Base-by-base conservation (phyloP, 2,797 vertebrate species). In the Myiotriccus ornatus region DNA sequence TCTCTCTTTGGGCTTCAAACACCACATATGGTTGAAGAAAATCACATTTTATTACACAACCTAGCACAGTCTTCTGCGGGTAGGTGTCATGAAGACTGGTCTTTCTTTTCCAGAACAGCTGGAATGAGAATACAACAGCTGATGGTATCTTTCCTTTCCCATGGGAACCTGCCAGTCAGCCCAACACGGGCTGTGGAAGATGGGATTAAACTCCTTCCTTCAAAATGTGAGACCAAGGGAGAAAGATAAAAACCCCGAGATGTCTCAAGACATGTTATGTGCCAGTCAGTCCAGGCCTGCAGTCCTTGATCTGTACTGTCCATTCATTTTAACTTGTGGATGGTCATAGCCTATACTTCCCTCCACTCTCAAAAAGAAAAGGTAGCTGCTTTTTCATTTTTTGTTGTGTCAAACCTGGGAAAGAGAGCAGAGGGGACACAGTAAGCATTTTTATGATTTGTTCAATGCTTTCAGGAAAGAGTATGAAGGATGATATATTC, bases 371-470 rank as follows among this genome's bases (percentile, higher is more conserved):
- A 50, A 67, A 55, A 76, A 59, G 13, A 23, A 60, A 53, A 68
- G 6, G 4, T 30, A 50, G 9, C 23, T 79, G 35, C 9, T 11
- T n/a, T 79, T 59, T 55, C 2, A 3, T 7, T 70, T 64, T 85
- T 71, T 49, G 14, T 74, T 75, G 39, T 62, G 2, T 41, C 22
- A 53, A 25, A 50, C 6, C 19, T 47, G 25, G 17, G 4, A 39
- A 55, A 15, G 4, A 15, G 10, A 27, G 25, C 1, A 1, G 1
- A 39, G 7, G 12, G 6, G 27, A 34, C 14, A 35, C 5, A 44
- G 6, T 1, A 21, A 91, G 2, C 4, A 37, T 16, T 78, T 65
- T 50, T 67, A 43, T 0, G 1, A 41, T 44, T 74, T 53, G 7
- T 73, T 76, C 0, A 0, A 65, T 65, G 21, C 21, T 80, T 70